Base-by-base conservation (phyloP, 2,797 vertebrate species). In the Falco concolor region DNA sequence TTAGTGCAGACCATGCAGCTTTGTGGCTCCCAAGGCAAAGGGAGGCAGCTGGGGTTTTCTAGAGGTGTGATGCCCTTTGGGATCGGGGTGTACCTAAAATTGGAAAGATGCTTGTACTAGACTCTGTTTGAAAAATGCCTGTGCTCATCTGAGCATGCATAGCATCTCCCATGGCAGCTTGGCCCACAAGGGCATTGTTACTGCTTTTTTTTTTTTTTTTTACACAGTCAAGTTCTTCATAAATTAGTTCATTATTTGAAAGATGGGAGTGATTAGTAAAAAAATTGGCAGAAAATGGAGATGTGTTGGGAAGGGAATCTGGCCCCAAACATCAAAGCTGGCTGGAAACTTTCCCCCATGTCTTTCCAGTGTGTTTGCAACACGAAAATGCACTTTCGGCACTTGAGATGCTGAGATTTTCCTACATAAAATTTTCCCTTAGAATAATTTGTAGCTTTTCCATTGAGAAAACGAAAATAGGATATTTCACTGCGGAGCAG, bases 121-220 rank as follows among this genome's bases (percentile, higher is more conserved):
- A 34, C 28, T 81, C 28, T 18, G 17, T 27, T 18, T 40, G 34
- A 40, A 60, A 42, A 69, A 42, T 2, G 24, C 12, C 49, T 45
- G 27, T 14, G 17, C 56, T 45, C n/a, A 25, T 21, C 17, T 0
- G 7, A 70, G 79, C 1, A 13, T 30, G 32, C 38, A 3, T 1
- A 2, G 65, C 47, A 32, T 30, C 34, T 27, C 32, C 27, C 10
- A 2, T 23, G 54, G 65, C 54, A 34, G 30, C 34, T 69, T 12
- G 1, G 54, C 36, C 65, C 20, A 20, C 1, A 3, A 30, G 56
- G 65, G 12, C 67, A 52, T 30, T 1, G 1, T 32, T 47, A 23
- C 23, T 40, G 40, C 40, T 40, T 22, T 22, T 57, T 17, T 22
- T 82, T 36, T 34, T 19, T 44, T 44, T 44, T 44, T 44, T 44